Conservation (phyloP, 2,888 invertebrate genomes). For the Melinopterus prodromus region DNA sequence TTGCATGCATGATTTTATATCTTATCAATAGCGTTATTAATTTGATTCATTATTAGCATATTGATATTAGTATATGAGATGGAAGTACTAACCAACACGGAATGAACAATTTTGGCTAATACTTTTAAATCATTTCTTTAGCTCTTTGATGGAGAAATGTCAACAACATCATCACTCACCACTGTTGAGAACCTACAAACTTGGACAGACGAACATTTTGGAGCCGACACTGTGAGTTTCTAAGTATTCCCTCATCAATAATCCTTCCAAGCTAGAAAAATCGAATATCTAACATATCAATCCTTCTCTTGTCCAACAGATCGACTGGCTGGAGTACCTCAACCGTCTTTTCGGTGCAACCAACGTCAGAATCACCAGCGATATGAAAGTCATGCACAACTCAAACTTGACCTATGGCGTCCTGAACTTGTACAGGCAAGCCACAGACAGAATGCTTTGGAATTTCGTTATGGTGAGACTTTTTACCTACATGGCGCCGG, state of each 20-base stretch:
- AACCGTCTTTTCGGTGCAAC: conserved; percentile 50
- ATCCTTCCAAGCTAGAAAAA: too few relatives aligned
- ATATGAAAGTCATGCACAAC: conserved; percentile 47
- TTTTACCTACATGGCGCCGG: conserved; percentile 55
- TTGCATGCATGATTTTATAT: too few relatives aligned
- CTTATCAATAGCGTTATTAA: too few relatives aligned
- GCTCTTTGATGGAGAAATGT: neutral
- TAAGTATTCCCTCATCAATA: too few relatives aligned
- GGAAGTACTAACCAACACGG: too few relatives aligned
- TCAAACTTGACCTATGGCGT: conserved; percentile 49
- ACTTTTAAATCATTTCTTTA: neutral
- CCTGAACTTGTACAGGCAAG: conserved; percentile 52
- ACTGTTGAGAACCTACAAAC: conserved; percentile 45
- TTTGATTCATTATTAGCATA: too few relatives aligned
- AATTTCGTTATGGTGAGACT: conserved; percentile 56
- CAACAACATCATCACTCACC: neutral
- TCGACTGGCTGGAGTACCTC: conserved; percentile 57
- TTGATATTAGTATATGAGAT: too few relatives aligned
- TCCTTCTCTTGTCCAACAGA: conserved; percentile 45
- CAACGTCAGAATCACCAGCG: conserved; percentile 48
- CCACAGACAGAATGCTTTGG: conserved; percentile 50
- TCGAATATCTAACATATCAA: neutral
- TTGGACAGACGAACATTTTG: conserved; percentile 47
- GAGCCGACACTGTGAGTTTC: conserved; percentile 34
- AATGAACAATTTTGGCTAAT: too few relatives aligned